Percentiles rank a stretch among this genome's conserved stretches.
Conservation (phyloP, 2,113 vertebrate species). For the Anarhynchus alexandrinus region DNA sequence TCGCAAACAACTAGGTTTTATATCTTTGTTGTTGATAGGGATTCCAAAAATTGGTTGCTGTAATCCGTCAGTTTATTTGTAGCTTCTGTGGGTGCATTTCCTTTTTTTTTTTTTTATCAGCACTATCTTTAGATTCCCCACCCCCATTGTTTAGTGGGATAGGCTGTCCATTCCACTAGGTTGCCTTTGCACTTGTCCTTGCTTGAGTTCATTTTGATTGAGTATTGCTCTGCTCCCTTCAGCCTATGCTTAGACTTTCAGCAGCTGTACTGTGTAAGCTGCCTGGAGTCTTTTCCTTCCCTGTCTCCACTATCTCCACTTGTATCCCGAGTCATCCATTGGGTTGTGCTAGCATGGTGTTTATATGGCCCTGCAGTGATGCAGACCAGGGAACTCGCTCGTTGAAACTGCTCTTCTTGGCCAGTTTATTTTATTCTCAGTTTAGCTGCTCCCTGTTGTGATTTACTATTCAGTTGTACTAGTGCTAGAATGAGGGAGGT, state of each 20-base stretch:
- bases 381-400: background rate
- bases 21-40: background rate
- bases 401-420: background rate
- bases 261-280: background rate
- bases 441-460: background rate
- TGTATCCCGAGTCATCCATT: background rate
- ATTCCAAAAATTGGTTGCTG: background rate
- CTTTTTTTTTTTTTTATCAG: background rate
- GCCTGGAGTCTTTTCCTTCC: background rate
- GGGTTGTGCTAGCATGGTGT: background rate
- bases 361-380: background rate
- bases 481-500: background rate
- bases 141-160: background rate
- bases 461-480: background rate
- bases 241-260: background rate
- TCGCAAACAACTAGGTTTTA: background rate
- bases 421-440: background rate
- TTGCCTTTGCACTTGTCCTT: background rate
- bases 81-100: background rate
- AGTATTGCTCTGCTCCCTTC: background rate
- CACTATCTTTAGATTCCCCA: background rate
- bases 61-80: background rate
- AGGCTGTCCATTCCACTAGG: background rate
- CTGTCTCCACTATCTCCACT: background rate
- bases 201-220: background rate